Evolutionary conservation across 1,140 invertebrate genomes (phyloP).

Genomic region (Triops longicaudatus): DNA sequence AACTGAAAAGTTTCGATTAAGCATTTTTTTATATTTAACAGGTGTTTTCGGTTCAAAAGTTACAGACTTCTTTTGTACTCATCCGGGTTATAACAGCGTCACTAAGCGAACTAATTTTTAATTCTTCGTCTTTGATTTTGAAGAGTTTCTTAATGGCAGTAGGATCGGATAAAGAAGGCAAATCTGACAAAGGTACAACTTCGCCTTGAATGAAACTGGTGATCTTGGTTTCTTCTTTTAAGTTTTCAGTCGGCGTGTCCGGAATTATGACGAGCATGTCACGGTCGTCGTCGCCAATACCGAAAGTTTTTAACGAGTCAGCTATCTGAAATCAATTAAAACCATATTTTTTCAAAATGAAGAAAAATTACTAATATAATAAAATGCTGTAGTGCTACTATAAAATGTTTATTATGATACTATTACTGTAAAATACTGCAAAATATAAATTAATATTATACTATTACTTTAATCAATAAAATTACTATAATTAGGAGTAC

Average conservation of each 20-base stretch:
- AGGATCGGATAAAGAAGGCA: slow-evolving; percentile 42
- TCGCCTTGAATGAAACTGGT: slow-evolving; percentile 44
- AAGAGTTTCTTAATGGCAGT: slow-evolving; percentile 47
- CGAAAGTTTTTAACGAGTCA: slow-evolving; percentile 52
- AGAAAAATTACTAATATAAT: too few relatives aligned
- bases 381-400: too few relatives aligned
- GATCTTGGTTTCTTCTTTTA: slow-evolving; percentile 35
- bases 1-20: too few relatives aligned
- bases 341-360: slow-evolving; percentile 2
- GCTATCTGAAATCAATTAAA: slow-evolving; percentile 28
- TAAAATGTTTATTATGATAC: too few relatives aligned
- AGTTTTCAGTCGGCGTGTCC: slow-evolving; percentile 35
- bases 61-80: slow-evolving; percentile 43
- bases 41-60: neutral
- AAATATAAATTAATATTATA: too few relatives aligned
- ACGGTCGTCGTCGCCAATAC: slow-evolving; percentile 47
- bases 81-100: slow-evolving; percentile 53
- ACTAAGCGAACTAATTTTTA: slow-evolving; percentile 41
- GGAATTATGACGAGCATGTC: slow-evolving; percentile 50
- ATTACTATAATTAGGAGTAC: too few relatives aligned
- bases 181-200: slow-evolving; percentile 39
- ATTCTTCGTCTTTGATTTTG: slow-evolving; percentile 46
- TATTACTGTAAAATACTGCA: too few relatives aligned
- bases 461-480: too few relatives aligned
- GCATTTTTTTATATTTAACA: too few relatives aligned